These are phyloP conservation scores for Acrocyrtus sp. DNA, from an alignment of 2,888 invertebrate genomes.

Conservation along the genomic window DNA sequence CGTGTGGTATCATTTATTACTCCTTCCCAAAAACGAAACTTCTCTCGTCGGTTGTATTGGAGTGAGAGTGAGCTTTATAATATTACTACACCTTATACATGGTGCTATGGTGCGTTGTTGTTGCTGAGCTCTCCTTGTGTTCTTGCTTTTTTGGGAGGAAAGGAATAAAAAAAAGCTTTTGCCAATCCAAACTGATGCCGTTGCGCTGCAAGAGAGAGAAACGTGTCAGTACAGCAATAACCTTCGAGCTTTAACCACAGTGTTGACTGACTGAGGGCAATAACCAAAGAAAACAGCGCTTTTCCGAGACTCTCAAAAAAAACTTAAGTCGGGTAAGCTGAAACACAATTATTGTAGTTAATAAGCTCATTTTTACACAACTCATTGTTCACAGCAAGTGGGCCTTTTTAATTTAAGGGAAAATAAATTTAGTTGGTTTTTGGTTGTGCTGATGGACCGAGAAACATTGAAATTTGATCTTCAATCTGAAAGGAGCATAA, in stretches of 20 bases:
- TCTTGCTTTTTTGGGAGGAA: neutral
- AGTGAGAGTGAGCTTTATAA: constrained; percentile 3
- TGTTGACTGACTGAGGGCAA: constrained; percentile 48
- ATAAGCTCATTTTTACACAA: no score
- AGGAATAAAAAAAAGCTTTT: constrained; percentile 26
- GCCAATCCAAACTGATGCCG: constrained; percentile 30
- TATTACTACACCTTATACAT: no score
- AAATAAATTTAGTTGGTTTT: no score
- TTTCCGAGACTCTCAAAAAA: constrained; percentile 7
- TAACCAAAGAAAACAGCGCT: constrained; percentile 27
- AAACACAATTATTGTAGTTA: neutral
- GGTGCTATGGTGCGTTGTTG: no score
- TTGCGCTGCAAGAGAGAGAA: constrained; percentile 28
- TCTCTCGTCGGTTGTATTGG: no score
- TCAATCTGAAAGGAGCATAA: no score
- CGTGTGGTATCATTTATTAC: constrained; percentile 39
- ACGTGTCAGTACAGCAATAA: constrained; percentile 50
- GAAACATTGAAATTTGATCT: no score
- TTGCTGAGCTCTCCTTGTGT: no score
- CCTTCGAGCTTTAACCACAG: constrained; percentile 49
- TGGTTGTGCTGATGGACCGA: no score
- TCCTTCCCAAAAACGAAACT: constrained; percentile 1
- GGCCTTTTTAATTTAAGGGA: no score
- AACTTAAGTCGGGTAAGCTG: neutral
- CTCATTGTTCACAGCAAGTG: no score